Base-by-base conservation (phyloP, 2,888 invertebrate species). In the Linyphia triangularis region DNA sequence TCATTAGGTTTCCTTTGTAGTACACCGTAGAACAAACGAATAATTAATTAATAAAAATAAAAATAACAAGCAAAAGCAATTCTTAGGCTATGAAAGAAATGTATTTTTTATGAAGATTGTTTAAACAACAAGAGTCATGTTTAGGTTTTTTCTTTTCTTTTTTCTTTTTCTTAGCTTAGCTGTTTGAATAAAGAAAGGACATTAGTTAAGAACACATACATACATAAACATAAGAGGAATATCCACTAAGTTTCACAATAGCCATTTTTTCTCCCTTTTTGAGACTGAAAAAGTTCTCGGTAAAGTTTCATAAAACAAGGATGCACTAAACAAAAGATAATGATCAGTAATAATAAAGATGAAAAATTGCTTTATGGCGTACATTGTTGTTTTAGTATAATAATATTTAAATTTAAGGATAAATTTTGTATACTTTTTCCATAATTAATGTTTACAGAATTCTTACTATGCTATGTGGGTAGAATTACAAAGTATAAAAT, bases 1-100 rank as follows among this genome's bases (percentile, higher is more conserved):
- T 33, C 33, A 33, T 33, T 6, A 33, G 9, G 33, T 33, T 33
- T 9, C 9, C 9, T 51, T 51, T 51, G 51, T 51, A 5, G n/a
- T 51, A n/a, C 2, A 51, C 13, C 3, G 9, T 51, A 16, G 24
- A 26, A 22, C 19, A 69, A 63, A 40, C 43, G 16, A 82, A 61
- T 72, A 82, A 82, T 82, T 82, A 70, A 82, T 82, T 57, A 61
- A 22, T 30, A 82, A 72, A 72, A 69, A 81, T 22, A 59, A 19
- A 67, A 51, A 19, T 22, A 24, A 1, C 26, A 78, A 43, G 57
- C 22, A 67, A 16, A 2, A 61, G 5, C 13, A 30, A 37, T 61
- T 75, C 37, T 75, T 75, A 13, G 16, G 30, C 73, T 13, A 19
- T 59, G 28, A 75, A 33, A 59, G 57, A 73, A 73, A 30, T 43